phyloP scores from a whole-genome alignment of 2,797 vertebrate species.

The Intellagama lesueurii region DNA sequence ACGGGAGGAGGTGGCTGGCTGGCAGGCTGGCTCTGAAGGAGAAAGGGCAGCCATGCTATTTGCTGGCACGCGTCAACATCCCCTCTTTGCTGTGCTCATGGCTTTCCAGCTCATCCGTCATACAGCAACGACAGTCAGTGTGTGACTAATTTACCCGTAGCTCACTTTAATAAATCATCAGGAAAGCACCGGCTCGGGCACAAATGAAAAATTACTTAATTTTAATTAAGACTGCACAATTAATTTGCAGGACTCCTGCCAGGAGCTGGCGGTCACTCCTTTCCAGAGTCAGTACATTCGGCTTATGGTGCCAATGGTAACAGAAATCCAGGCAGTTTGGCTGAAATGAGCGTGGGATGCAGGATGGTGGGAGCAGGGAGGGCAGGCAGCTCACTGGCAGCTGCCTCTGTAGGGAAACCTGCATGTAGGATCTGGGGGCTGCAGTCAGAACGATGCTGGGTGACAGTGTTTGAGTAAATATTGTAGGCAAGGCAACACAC shows the following conservation, averaged over 20 bases:
- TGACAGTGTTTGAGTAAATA: background rate
- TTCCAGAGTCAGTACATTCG: conserved; percentile 11
- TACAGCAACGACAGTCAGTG: conserved; percentile 30
- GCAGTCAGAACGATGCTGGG: background rate
- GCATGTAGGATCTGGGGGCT: too few species aligned
- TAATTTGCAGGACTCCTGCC: conserved; percentile 53
- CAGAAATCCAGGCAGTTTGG: conserved; percentile 14
- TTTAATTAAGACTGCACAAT: conserved; percentile 67
- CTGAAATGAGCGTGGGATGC: background rate
- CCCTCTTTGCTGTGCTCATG: conserved; percentile 20
- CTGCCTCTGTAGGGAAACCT: background rate
- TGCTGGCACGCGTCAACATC: background rate
- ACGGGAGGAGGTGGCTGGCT: background rate
- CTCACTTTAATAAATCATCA: conserved; percentile 61
- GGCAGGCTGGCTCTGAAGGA: background rate
- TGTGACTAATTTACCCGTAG: conserved; percentile 53
- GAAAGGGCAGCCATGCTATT: background rate
- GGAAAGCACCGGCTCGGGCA: conserved; percentile 39
- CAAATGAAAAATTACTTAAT: conserved; percentile 66
- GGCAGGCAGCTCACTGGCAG: background rate
- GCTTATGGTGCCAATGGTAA: background rate
- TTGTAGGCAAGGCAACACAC: background rate
- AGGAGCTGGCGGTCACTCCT: conserved; percentile 27
- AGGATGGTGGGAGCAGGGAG: too few species aligned
- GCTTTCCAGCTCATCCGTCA: conserved; percentile 49